Evolutionary conservation across 2,888 invertebrate genomes (phyloP).

Genomic region (Erynnis tages): DNA sequence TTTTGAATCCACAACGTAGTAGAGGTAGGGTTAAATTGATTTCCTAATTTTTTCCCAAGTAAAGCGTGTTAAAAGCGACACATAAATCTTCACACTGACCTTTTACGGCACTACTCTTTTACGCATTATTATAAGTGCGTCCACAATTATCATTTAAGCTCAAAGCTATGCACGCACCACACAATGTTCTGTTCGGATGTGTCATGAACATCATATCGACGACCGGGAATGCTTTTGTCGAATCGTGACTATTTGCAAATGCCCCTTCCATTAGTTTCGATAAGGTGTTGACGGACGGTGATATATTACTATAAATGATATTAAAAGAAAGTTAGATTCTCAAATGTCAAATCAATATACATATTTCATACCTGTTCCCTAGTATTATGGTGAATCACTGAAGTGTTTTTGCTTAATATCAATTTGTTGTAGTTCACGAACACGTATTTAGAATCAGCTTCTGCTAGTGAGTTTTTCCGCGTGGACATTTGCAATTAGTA

Average conservation of each 20-base stretch:
- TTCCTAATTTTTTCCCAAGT: background rate
- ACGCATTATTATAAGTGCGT: constrained; percentile 21
- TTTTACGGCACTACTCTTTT: constrained; percentile 5
- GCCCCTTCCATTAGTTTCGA: constrained; percentile 35
- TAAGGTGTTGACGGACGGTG: constrained; percentile 25
- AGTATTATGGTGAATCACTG: background rate
- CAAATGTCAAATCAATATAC: constrained; percentile 22
- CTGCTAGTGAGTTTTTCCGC: too few species aligned
- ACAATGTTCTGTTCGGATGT: background rate
- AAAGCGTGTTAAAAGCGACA: constrained; percentile 4
- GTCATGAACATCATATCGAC: constrained; percentile 27
- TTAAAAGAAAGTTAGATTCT: constrained; percentile 20
- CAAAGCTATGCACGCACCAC: constrained; percentile 2
- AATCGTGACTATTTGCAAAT: constrained; percentile 42
- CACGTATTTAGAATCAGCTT: too few species aligned
- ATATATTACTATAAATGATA: constrained; percentile 18
- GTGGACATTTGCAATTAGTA: too few species aligned
- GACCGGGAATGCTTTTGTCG: constrained; percentile 33
- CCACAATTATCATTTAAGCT: constrained; percentile 23
- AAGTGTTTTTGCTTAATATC: too few species aligned
- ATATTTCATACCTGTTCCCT: background rate
- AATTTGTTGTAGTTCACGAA: too few species aligned
- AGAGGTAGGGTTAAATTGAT: too few species aligned
- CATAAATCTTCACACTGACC: constrained; percentile 9
- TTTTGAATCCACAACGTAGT: too few species aligned